A percentile compares a stretch with the other conserved stretches of the same genome.
phyloP scores from a whole-genome alignment of 2,113 vertebrate species.

The Aepyceros melampus region DNA sequence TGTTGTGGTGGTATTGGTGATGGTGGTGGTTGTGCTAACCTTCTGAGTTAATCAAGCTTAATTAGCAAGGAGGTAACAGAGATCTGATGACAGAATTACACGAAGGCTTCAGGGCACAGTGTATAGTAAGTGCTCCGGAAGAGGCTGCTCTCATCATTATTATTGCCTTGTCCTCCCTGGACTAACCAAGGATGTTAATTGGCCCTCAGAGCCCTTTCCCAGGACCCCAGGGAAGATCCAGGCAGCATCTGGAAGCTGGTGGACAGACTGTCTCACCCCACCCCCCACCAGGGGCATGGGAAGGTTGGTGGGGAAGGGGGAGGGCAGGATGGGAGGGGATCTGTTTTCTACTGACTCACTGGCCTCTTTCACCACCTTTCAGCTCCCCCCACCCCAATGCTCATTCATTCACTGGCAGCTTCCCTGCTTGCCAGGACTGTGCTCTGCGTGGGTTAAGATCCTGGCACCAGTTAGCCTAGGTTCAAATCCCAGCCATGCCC shows the following conservation, averaged over 20 bases:
- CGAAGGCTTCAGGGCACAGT: background rate
- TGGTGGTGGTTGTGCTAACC: background rate
- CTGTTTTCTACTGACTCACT: constrained; percentile 63
- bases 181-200: background rate
- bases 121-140: background rate
- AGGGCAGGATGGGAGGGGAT: constrained; percentile 56
- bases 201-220: background rate
- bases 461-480: background rate
- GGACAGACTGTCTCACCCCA: constrained; percentile 35
- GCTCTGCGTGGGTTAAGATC: background rate
- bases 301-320: constrained; percentile 40
- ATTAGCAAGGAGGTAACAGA: background rate
- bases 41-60: constrained; percentile 23
- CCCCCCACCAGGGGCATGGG: background rate
- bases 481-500: background rate
- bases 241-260: constrained; percentile 31
- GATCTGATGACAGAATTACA: background rate
- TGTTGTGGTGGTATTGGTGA: background rate
- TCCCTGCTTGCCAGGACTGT: background rate
- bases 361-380: constrained; percentile 39
- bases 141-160: background rate
- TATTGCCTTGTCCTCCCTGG: background rate
- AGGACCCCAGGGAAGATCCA: constrained; percentile 27
- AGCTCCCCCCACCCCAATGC: background rate
- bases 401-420: background rate